Conservation (phyloP, 2,797 vertebrate species). For the Clarias fuscus region DNA sequence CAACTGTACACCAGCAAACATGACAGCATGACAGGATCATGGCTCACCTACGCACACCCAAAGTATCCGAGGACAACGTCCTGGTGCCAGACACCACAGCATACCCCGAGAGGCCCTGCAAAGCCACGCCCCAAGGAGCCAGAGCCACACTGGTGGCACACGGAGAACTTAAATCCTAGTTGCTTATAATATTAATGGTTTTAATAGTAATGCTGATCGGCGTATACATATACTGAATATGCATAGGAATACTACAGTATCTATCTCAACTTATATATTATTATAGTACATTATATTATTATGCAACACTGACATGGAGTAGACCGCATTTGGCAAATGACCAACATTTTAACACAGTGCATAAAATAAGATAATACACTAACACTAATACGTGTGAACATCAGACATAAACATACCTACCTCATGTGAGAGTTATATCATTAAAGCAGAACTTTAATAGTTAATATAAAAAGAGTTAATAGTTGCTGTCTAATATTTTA, state of each 20-base stretch:
- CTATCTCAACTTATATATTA: neutral
- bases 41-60: too few relatives aligned
- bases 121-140: too few relatives aligned
- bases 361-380: slow-evolving; percentile 8
- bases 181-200: too few relatives aligned
- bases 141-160: too few relatives aligned
- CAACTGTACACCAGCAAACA: too few relatives aligned
- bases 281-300: neutral
- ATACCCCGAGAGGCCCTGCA: too few relatives aligned
- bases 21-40: too few relatives aligned
- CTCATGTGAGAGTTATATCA: slow-evolving; percentile 1
- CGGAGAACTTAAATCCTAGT: too few relatives aligned
- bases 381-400: neutral
- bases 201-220: too few relatives aligned
- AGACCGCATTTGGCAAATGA: slow-evolving; percentile 9
- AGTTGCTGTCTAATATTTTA: slow-evolving; percentile 27
- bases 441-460: slow-evolving; percentile 1
- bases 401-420: slow-evolving; percentile 20
- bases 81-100: too few relatives aligned
- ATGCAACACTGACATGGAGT: slow-evolving; percentile 6
- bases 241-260: neutral
- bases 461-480: slow-evolving; percentile 13
- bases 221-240: slow-evolving; percentile 4
- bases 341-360: neutral
- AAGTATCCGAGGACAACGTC: too few relatives aligned